Base-by-base conservation (phyloP, 2,888 invertebrate genomes). In the Dioctria rufipes region DNA sequence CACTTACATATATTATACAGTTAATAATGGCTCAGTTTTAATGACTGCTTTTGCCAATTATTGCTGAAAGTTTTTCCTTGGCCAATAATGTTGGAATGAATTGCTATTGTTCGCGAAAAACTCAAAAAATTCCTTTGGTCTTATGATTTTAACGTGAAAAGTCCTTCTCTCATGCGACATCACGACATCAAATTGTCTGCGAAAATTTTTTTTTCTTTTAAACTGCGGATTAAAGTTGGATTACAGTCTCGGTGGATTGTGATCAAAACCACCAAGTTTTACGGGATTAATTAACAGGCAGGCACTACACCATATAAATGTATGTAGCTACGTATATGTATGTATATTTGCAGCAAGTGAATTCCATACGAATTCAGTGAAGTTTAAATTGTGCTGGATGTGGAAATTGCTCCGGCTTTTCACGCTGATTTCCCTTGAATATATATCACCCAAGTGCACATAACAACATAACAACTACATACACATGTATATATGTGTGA, bases 381-480 rank as follows among this genome's bases (percentile, higher is more conserved):
- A 4, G 54, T 54, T 54, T 54, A 54, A 54, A n/a, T n/a, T 54
- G n/a, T 54, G 54, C 11, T 54, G 11, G n/a, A 54, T 54, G 54
- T 54, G n/a, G 54, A n/a, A 54, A 54, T 54, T 54, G 54, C 54
- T 54, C 54, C n/a, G 11, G n/a, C 8, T 54, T 54, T 54, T 54
- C 54, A 54, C 54, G 54, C 54, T 54, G 54, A 54, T 11, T 54
- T 54, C 54, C 54, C 54, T 54, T 11, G 54, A 54, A 54, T 54
- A 54, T 25, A 25, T n/a, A n/a, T 54, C 54, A n/a, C 54, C 25
- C 54, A 54, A 11, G 54, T 54, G 54, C 11, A 54, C 9, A n/a
- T 25, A 54, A 46, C 46, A 46, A 8, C 5, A 54, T n/a, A 25
- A 54, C 54, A n/a, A 11, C 54, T 54, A 54, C 11, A 11, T 3